Base-by-base conservation (phyloP, 64 coral and sea anemone genomes). In the Stichodactyla mertensii region DNA sequence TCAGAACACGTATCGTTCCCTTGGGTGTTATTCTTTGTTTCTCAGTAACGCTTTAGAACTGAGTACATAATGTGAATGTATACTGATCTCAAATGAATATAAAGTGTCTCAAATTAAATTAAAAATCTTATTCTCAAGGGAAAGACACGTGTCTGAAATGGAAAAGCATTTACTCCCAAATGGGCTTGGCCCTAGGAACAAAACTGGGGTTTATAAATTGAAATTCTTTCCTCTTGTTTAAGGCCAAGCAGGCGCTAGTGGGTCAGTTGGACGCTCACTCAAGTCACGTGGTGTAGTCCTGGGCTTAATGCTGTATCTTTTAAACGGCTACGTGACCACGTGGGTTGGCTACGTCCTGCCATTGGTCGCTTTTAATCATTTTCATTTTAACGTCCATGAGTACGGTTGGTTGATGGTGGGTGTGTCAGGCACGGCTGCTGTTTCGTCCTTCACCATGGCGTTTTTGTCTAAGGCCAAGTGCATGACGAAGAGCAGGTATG, bases 341-440 rank as follows among this genome's bases (percentile, higher is more conserved):
- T 93, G 92, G 92, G 84, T 93, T 70, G 87, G 92, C 7, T 93
- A 81, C 77, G 84, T 89, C 23, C 59, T 93, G 56, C 92, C 87
- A 52, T 57, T 93, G 14, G 67, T 93, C 27, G 92, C 92, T n/a
- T 93, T 86, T 79, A 89, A 89, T 31, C 83, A 86, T 82, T 89
- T 89, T 66, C 52, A 83, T 7, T 89, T 85, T 64, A 82, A 81
- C 52, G 26, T 93, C 22, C 54, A 67, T 9, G 45, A 71, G 23
- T 93, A 82, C 55, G 87, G 92, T 19, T 93, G 92, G 92, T 58
- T 93, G 54, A 93, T 89, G 92, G 92, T 93, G 7, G 87, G 87
- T 15, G 91, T 93, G 20, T 93, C 92, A 7, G 92, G 58, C 7
- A 87, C 82, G 6, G 92, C 92, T 10, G 57, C 87, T 27, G 7